Percentiles rank a stretch among this genome's conserved stretches.
Evolutionary conservation across 2,797 vertebrate genomes (phyloP).

Genomic region (Anableps anableps): DNA sequence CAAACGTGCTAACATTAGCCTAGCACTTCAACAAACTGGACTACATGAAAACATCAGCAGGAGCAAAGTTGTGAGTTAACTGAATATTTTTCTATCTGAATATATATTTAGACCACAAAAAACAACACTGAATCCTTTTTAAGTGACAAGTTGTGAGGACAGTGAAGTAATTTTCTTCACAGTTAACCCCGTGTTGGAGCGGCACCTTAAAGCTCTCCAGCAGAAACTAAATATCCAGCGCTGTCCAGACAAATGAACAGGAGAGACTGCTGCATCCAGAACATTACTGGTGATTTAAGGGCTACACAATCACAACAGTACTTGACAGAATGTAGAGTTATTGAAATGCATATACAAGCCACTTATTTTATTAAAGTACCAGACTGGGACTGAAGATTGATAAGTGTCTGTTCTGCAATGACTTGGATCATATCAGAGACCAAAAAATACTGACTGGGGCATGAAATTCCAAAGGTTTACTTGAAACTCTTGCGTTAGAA

Average conservation of each 20-base stretch:
- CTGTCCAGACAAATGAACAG: too few species aligned
- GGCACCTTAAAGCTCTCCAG: too few species aligned
- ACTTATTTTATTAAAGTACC: neutral
- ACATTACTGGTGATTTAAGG: too few species aligned
- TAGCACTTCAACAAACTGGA: neutral
- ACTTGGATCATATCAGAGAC: neutral
- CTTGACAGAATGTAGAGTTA: neutral
- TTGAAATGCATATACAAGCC: neutral
- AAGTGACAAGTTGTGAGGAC: neutral
- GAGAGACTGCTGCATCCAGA: too few species aligned
- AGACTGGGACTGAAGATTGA: neutral
- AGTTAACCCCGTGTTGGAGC: too few species aligned
- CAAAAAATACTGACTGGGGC: neutral
- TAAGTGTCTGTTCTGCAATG: neutral
- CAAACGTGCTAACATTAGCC: neutral
- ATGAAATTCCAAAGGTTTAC: neutral
- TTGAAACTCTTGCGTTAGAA: neutral
- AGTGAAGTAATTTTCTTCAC: neutral
- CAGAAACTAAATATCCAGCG: neutral
- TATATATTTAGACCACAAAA: neutral
- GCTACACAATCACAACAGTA: too few species aligned
- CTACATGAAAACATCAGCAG: neutral
- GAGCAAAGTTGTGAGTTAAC: neutral
- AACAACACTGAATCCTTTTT: neutral
- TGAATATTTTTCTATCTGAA: neutral